A percentile compares a stretch with the other conserved stretches of the same genome.
These are phyloP conservation scores for Trilocha varians DNA, from an alignment of 2,888 invertebrate genomes.

Conservation along the genomic window DNA sequence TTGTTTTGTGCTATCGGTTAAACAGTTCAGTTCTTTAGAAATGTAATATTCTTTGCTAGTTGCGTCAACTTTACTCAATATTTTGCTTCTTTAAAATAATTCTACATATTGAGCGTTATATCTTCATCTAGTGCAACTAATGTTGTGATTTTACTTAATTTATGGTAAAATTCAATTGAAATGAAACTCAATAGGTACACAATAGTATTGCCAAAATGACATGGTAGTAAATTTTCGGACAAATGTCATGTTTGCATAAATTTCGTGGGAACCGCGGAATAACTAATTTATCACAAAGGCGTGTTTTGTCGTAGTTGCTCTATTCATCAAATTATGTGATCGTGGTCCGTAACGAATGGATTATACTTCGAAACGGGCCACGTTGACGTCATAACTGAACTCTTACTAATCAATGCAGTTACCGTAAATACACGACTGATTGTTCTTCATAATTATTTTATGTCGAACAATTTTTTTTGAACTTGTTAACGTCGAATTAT, in stretches of 20 bases:
- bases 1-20: too few species aligned
- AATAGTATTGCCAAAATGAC: not conserved
- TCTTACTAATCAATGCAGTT: too few species aligned
- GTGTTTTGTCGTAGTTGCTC: slow-evolving; percentile 50
- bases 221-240: not conserved
- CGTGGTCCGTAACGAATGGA: slow-evolving; percentile 39
- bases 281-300: slow-evolving; percentile 35
- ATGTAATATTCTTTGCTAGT: too few species aligned
- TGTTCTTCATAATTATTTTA: too few species aligned
- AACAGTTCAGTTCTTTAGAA: too few species aligned
- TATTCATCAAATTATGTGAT: slow-evolving; percentile 37
- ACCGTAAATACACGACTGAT: too few species aligned
- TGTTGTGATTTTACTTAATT: not conserved
- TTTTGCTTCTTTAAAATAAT: too few species aligned
- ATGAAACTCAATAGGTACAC: not conserved
- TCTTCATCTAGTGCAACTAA: too few species aligned
- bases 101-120: too few species aligned
- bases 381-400: slow-evolving; percentile 15
- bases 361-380: slow-evolving; percentile 13
- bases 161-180: not conserved
- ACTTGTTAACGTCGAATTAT: too few species aligned
- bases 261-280: slow-evolving; percentile 37
- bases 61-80: too few species aligned
- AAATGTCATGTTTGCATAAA: slow-evolving; percentile 4
- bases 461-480: too few species aligned